These are phyloP conservation scores for Sycophaga agraensis DNA, from an alignment of 1,140 invertebrate genomes.

Conservation along the genomic window DNA sequence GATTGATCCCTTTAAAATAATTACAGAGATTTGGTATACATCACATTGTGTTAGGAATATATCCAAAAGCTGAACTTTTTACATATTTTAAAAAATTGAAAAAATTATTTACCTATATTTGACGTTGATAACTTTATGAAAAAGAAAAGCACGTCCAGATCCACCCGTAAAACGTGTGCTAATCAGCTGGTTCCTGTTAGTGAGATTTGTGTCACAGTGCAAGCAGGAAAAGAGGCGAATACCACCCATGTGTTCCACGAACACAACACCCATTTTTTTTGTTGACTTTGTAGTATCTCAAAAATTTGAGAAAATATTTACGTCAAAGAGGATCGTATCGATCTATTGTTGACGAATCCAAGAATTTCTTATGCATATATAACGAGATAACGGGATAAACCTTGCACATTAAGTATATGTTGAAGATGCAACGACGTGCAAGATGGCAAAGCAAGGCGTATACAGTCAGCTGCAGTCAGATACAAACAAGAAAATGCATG, in stretches of 20 bases:
- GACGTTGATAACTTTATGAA: conserved; percentile 89
- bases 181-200: conserved; percentile 90
- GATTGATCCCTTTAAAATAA: too few relatives aligned
- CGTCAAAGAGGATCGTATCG: not conserved
- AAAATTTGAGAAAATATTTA: not conserved
- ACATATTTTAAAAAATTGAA: not conserved
- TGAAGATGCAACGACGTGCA: not conserved
- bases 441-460: not conserved
- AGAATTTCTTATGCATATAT: not conserved
- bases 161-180: conserved; percentile 95
- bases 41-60: too few relatives aligned
- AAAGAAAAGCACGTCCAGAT: conserved; percentile 93
- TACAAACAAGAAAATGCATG: not conserved
- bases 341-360: not conserved
- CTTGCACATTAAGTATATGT: not conserved
- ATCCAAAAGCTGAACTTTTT: not conserved
- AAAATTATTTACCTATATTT: conserved; percentile 69
- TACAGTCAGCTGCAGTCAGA: not conserved
- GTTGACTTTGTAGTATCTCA: not conserved
- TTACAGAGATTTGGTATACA: too few relatives aligned
- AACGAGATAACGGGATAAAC: not conserved
- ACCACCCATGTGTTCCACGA: conserved; percentile 93
- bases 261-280: conserved; percentile 91
- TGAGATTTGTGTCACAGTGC: conserved; percentile 91
- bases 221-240: conserved; percentile 90